A percentile compares a stretch with the other conserved stretches of the same genome.
Evolutionary conservation across 2,888 invertebrate species (phyloP).

Genomic region (Eristalinus aeneus): DNA sequence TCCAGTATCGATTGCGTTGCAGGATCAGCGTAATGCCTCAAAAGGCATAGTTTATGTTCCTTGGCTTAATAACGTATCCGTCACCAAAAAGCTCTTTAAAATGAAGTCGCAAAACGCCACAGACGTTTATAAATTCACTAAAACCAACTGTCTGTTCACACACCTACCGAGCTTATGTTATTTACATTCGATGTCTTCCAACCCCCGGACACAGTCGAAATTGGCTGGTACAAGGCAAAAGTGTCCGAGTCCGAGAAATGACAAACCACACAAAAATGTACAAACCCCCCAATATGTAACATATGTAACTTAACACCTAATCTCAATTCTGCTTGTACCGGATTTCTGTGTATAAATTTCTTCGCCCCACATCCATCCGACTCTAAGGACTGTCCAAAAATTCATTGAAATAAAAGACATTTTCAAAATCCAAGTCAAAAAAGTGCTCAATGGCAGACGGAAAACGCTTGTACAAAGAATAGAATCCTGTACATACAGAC

Average conservation of each 20-base stretch:
- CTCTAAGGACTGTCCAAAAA: too few species aligned
- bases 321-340: background rate
- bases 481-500: too few species aligned
- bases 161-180: background rate
- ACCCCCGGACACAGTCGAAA: background rate
- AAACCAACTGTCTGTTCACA: background rate
- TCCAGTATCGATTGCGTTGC: background rate
- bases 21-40: background rate
- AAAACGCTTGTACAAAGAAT: background rate
- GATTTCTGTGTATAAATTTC: background rate
- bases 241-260: background rate
- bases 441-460: background rate
- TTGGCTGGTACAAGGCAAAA: background rate
- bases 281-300: background rate
- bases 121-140: background rate
- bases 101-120: background rate
- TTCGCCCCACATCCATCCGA: too few species aligned
- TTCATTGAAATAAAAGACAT: too few species aligned
- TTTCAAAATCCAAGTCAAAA: background rate
- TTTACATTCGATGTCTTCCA: background rate
- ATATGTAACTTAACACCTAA: background rate
- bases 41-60: background rate
- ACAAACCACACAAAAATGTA: slow-evolving; percentile 9
- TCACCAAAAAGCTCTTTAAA: background rate
- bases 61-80: background rate